Base-by-base conservation (phyloP, 1,140 invertebrate genomes). In the Drosophila orosa region DNA sequence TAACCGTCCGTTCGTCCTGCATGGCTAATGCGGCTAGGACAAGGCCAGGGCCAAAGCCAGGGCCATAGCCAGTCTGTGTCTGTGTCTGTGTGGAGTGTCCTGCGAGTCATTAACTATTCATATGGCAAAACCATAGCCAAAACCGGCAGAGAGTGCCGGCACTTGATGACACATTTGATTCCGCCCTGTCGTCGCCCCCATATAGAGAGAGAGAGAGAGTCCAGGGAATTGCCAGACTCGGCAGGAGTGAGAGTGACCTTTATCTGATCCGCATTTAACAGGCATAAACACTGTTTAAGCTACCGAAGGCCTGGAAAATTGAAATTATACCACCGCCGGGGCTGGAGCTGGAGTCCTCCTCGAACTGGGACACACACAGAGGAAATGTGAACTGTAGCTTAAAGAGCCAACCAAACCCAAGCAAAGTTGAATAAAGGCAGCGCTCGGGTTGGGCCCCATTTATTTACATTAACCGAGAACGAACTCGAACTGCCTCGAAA, bases 51-150 rank as follows among this genome's bases (percentile, higher is more conserved):
- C 29, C 9, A 31, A n/a, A n/a, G 35, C 37, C 19, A 27, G 27
- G 59, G 56, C 31, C 52, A 47, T 25, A 19, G 22, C 37, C 27
- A 47, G 42, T 13, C 25, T 19, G 29, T 44, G 65, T 52, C 22
- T 3, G 6, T 13, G 17, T n/a, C n/a, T n/a, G 19, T 7, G 44
- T 15, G 45, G 45, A 17, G 22, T 15, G 25, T n/a, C 75, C 37
- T 60, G 40, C 59, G 39, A 68, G 55, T 83, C 79, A 86, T 86
- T 87, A 86, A 86, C 74, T 83, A 86, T 86, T 87, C 82, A 86
- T 86, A 86, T 42, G 83, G 73, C 79, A 75, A 67, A 67, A 54
- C 37, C 42, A 17, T 45, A 19, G 35, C 35, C 40, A 10, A 61
- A 25, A 19, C 22, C 48, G n/a, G 31, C 48, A 10, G 47, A 48